These are phyloP conservation scores for Chrysotoxum bicinctum DNA, from an alignment of 2,888 invertebrate genomes.

Conservation along the genomic window DNA sequence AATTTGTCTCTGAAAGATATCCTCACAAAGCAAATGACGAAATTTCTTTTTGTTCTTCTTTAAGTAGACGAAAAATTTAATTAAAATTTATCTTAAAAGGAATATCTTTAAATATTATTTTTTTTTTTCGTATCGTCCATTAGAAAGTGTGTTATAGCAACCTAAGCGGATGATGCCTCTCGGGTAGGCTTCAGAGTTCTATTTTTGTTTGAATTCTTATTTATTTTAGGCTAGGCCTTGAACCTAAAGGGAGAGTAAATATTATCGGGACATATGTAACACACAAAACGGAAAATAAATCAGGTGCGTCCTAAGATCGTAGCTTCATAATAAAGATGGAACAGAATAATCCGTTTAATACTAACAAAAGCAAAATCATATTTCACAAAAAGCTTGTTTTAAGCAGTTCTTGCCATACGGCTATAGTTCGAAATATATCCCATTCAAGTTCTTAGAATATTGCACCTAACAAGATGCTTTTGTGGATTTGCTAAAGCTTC, in stretches of 20 bases:
- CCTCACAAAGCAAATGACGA: slow-evolving; percentile 26
- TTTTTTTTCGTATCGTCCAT: neutral
- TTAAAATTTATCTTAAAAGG: slow-evolving; percentile 61
- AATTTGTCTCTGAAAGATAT: slow-evolving; percentile 31
- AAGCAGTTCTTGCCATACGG: no score
- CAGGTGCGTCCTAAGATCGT: neutral
- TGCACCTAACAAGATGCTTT: no score
- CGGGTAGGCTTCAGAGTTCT: neutral
- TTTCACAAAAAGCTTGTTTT: no score
- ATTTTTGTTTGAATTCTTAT: neutral
- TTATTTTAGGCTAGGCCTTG: neutral
- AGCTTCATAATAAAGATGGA: no score
- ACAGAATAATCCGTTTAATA: no score
- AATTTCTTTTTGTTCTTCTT: slow-evolving; percentile 23
- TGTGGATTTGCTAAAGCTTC: no score
- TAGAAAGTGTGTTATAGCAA: neutral
- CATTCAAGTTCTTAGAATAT: no score
- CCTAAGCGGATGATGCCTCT: neutral
- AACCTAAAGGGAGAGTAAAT: neutral
- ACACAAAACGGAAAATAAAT: neutral
- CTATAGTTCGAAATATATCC: no score
- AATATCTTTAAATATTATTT: slow-evolving; percentile 53
- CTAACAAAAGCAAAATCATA: no score
- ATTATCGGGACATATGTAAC: neutral
- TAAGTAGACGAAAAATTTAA: slow-evolving; percentile 50